Conservation (phyloP, 2,888 invertebrate species). For the Chironomus tentans region DNA sequence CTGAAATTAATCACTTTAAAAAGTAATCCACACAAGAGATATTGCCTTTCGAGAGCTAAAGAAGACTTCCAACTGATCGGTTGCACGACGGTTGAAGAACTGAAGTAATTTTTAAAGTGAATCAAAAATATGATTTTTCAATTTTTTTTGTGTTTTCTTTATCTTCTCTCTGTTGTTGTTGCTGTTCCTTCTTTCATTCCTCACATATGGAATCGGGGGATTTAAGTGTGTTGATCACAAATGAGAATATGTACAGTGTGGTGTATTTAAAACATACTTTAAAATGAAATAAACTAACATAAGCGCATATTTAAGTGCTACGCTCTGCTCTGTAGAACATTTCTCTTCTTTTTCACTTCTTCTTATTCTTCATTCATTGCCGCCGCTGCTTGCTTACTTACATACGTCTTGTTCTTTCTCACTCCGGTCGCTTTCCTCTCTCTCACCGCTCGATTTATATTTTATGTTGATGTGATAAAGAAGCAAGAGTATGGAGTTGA, state of each 20-base stretch:
- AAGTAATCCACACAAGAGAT: conserved; percentile 1
- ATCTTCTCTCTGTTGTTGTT: conserved; percentile 6
- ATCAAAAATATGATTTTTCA: conserved; percentile 26
- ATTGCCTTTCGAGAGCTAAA: neutral
- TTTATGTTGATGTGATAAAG: neutral
- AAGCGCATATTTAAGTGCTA: conserved; percentile 3
- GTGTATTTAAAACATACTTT: conserved; percentile 3
- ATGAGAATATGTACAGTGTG: neutral
- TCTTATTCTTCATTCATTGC: neutral
- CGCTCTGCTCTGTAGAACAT: neutral
- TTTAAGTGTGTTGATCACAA: conserved; percentile 12
- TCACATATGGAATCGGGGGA: conserved; percentile 12
- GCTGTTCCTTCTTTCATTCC: conserved; percentile 2
- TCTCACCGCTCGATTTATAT: too few relatives aligned
- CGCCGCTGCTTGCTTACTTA: too few relatives aligned
- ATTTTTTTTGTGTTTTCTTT: conserved; percentile 20
- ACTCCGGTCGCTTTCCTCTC: too few relatives aligned
- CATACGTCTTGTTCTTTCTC: too few relatives aligned
- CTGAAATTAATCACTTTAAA: neutral
- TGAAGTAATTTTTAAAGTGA: conserved; percentile 7
- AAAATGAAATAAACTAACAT: conserved; percentile 3
- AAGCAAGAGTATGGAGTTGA: neutral
- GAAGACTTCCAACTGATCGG: conserved; percentile 25
- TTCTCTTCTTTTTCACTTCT: neutral
- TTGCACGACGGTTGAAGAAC: conserved; percentile 20